phyloP scores from a whole-genome alignment of 2,888 invertebrate genomes.

The Ophioninae sp. region DNA sequence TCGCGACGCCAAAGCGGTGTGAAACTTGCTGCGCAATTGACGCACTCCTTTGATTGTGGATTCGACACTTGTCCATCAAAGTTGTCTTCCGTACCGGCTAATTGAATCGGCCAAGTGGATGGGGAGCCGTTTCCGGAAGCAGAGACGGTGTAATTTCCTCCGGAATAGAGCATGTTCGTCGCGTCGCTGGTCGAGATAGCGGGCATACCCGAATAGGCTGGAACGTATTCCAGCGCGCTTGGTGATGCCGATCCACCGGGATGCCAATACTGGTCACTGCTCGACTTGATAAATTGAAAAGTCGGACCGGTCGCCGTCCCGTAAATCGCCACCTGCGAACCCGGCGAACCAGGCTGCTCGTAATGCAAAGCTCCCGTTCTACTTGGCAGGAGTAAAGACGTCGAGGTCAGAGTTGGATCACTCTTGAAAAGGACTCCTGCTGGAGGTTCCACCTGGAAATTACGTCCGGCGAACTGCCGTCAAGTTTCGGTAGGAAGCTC shows the following conservation, averaged over 20 bases:
- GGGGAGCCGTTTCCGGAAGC: conserved; percentile 82
- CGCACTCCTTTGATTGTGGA: conserved; percentile 88
- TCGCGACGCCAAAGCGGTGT: conserved; percentile 94
- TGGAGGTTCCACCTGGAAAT: conserved; percentile 78
- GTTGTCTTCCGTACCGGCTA: conserved; percentile 81
- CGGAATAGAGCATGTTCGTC: conserved; percentile 73
- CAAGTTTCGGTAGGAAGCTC: neutral
- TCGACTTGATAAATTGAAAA: conserved; percentile 83
- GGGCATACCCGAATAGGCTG: conserved; percentile 73
- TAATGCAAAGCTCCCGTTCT: conserved; percentile 82
- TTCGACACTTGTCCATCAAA: conserved; percentile 80
- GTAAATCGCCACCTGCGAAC: conserved; percentile 85
- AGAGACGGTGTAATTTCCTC: conserved; percentile 73
- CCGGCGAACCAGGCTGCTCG: conserved; percentile 84
- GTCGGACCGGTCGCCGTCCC: conserved; percentile 80
- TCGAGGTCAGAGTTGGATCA: conserved; percentile 87
- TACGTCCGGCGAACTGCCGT: conserved; percentile 4
- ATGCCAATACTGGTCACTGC: conserved; percentile 76
- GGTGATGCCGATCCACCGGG: conserved; percentile 64
- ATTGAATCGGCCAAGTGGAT: conserved; percentile 81
- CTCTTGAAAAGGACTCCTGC: conserved; percentile 84
- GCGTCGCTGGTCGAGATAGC: conserved; percentile 73
- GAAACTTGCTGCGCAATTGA: conserved; percentile 85
- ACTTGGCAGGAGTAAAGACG: conserved; percentile 82
- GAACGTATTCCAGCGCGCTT: conserved; percentile 74